Conservation (phyloP, 2,888 invertebrate genomes). For the Tipula confusa region DNA sequence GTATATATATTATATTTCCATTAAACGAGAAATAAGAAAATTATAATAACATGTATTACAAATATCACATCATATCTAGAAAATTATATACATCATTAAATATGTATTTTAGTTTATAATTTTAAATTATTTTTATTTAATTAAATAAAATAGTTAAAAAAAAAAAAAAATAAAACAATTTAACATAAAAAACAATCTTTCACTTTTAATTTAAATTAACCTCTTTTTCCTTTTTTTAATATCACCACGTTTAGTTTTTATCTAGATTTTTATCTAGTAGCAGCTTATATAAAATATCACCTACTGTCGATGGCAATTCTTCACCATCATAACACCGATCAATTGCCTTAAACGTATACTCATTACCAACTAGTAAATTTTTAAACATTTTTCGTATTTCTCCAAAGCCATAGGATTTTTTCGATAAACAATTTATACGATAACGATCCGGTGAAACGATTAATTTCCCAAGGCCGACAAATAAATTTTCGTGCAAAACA, state of each 20-base stretch:
- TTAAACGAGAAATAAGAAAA: background rate
- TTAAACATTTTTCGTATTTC: conserved; percentile 21
- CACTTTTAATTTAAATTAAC: background rate
- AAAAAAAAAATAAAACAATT: background rate
- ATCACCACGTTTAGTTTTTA: background rate
- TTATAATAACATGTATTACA: conserved; percentile 20
- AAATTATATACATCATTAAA: background rate
- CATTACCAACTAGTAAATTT: background rate
- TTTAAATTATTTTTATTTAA: background rate
- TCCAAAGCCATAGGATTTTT: background rate
- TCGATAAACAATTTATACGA: conserved; percentile 16
- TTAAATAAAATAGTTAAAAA: background rate
- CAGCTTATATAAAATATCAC: background rate
- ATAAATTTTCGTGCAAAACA: background rate
- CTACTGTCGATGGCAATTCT: background rate
- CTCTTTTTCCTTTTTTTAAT: background rate
- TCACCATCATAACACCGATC: conserved; percentile 21
- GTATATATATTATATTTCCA: background rate
- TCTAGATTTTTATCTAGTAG: background rate
- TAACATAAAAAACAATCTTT: background rate
- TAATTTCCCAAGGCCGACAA: conserved; percentile 1
- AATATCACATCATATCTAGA: conserved; percentile 3
- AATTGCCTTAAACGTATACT: background rate
- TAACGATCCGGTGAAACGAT: background rate
- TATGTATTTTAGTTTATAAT: background rate